Base-by-base conservation (phyloP, 2,113 vertebrate species). In the Nibea albiflora region DNA sequence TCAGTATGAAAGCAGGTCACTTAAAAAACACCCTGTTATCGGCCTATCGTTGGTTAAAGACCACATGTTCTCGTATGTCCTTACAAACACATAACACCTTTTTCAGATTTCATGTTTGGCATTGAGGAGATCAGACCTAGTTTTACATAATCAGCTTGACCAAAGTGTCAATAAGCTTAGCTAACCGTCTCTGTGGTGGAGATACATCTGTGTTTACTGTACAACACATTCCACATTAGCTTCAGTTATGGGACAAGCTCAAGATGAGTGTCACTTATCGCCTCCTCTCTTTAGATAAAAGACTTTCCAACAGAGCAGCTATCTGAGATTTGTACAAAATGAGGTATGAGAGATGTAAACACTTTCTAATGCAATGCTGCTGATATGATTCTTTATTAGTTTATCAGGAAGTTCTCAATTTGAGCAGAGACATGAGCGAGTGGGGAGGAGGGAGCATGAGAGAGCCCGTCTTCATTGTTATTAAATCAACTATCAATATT, bases 191-290 rank as follows among this genome's bases (percentile, higher is more conserved):
- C n/a, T 52, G 0, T 44, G 16, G 19, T 24, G 53, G 14, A 42
- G 58, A 70, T 80, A 64, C 9, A 67, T 60, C 22, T 44, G n/a
- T 62, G 58, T 70, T 19, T 54, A 46, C 28, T 57, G 24, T 46
- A 66, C 67, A 44, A 66, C 67, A 31, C 5, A 35, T 52, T 70
- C 28, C 6, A 14, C 24, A 50, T 28, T 50, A 71, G 28, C 49
- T 31, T 60, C 24, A 49, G 39, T 19, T 67, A 47, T 11, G 19
- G 50, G 19, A 66, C 52, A 42, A 67, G 2, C 56, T 46, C 6
- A 52, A 26, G 24, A 7, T 28, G 20, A 74, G 50, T 39, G 57
- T 80, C 56, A 67, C 26, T 61, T 60, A 53, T 66, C 62, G 42
- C 44, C 62, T 39, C 4, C 1, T 53, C 24, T 46, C 31, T 46